Evolutionary conservation across 2,113 vertebrate species (phyloP).

Genomic region (Stictonetta naevosa): DNA sequence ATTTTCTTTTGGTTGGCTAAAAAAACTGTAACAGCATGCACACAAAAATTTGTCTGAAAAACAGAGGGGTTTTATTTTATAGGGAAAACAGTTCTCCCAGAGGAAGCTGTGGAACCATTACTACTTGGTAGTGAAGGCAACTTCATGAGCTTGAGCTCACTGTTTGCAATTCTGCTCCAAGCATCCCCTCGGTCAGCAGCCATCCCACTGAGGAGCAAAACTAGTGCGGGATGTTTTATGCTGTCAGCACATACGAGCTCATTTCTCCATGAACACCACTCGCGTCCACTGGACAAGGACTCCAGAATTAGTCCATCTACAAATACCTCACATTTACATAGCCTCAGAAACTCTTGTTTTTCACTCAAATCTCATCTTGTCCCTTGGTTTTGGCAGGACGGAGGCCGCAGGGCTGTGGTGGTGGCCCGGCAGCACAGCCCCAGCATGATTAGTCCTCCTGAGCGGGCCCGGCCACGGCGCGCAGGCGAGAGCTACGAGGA

Average conservation of each 20-base stretch:
- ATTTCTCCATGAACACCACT: accelerated
- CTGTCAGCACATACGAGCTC: accelerated
- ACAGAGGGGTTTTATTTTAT: neutral
- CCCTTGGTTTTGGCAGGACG: constrained; percentile 11
- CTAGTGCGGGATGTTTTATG: accelerated
- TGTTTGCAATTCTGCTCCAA: neutral
- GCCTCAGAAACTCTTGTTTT: accelerated
- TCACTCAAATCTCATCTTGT: accelerated
- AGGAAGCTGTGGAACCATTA: neutral
- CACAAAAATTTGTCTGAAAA: neutral
- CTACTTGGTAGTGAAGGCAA: neutral
- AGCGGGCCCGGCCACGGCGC: neutral
- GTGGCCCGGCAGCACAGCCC: neutral
- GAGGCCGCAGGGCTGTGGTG: too few species aligned
- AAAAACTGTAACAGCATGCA: neutral
- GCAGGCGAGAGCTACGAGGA: constrained; percentile 76
- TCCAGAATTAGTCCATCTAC: neutral
- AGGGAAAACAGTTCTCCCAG: neutral
- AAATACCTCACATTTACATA: accelerated
- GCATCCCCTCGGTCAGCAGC: neutral
- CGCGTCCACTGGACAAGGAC: neutral
- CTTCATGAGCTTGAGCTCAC: neutral
- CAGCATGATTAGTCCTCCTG: constrained; percentile 43
- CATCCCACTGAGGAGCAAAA: accelerated
- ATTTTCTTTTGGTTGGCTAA: neutral